Conservation (phyloP, 30 jellyfish, hydroid and myxozoan species). For the Hydractinia symbiolongicarpus region DNA sequence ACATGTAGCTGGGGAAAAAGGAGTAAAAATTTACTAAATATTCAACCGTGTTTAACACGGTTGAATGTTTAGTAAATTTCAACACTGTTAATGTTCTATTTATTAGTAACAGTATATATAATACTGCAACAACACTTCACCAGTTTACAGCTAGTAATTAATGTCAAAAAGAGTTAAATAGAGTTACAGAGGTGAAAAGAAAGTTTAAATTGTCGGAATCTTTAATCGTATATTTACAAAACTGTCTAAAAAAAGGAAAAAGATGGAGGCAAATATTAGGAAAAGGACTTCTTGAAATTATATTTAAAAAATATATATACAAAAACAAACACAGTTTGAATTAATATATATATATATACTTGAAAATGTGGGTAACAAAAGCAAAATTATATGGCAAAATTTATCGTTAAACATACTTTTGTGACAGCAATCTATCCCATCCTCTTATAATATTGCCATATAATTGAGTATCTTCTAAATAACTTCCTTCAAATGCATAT, state of each 20-base stretch:
- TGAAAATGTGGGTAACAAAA: neutral
- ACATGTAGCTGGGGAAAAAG: neutral
- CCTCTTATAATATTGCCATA: slow-evolving; percentile 95
- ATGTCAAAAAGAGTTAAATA: neutral
- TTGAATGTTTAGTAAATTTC: neutral
- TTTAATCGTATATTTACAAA: no score
- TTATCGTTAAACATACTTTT: slow-evolving; percentile 40
- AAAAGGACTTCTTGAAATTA: no score
- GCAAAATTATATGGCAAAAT: neutral
- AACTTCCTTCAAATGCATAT: slow-evolving; percentile 97
- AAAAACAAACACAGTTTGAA: neutral
- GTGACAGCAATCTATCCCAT: slow-evolving; percentile 93
- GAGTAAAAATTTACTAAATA: neutral
- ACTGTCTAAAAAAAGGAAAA: no score
- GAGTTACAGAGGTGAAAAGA: neutral
- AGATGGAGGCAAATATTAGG: no score
- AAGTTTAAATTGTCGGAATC: neutral
- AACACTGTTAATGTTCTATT: neutral
- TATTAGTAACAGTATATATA: no score
- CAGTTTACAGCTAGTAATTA: neutral
- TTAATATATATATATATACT: neutral
- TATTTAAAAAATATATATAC: no score
- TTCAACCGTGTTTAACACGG: neutral
- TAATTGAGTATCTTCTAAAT: slow-evolving; percentile 87
- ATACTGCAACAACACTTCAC: neutral